Percentiles rank a stretch among this genome's conserved stretches.
phyloP scores from a whole-genome alignment of 2,797 vertebrate genomes.

The Gallinago nigripennis region DNA sequence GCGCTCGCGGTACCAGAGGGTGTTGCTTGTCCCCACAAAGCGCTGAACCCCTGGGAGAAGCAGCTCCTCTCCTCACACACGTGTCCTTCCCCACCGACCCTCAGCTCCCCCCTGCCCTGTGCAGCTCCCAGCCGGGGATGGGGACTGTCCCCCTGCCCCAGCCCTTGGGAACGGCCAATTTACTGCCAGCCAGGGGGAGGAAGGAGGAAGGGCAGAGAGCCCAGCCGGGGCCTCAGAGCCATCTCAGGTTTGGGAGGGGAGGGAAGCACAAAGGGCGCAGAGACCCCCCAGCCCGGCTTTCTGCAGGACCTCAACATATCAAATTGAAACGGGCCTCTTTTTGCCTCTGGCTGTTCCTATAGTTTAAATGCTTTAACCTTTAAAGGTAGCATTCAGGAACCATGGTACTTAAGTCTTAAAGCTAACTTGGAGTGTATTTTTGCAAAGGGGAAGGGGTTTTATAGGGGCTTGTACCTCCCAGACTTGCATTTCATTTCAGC shows the following conservation, averaged over 20 bases:
- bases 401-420: constrained; percentile 54
- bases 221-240: constrained; percentile 5
- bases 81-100: not conserved
- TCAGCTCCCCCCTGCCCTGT: not conserved
- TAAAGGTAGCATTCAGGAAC: constrained; percentile 65
- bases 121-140: not conserved
- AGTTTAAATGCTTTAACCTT: constrained; percentile 59
- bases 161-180: constrained; percentile 19
- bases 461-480: constrained; percentile 9
- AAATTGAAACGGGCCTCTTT: constrained; percentile 58
- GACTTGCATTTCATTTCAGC: not conserved
- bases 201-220: not conserved
- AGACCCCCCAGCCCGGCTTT: constrained; percentile 53
- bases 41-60: not conserved
- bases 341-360: constrained; percentile 64
- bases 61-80: not conserved
- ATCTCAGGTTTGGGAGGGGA: constrained; percentile 44
- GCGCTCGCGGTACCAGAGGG: not conserved
- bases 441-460: not conserved
- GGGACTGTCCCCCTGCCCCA: not conserved
- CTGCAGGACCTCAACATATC: constrained; percentile 48
- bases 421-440: constrained; percentile 9
- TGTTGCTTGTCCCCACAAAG: not conserved
- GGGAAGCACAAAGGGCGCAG: constrained; percentile 33
- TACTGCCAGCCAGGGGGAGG: not conserved